These are phyloP conservation scores for Sarcophaga bullata DNA, from an alignment of 1,140 invertebrate genomes.

Conservation along the genomic window DNA sequence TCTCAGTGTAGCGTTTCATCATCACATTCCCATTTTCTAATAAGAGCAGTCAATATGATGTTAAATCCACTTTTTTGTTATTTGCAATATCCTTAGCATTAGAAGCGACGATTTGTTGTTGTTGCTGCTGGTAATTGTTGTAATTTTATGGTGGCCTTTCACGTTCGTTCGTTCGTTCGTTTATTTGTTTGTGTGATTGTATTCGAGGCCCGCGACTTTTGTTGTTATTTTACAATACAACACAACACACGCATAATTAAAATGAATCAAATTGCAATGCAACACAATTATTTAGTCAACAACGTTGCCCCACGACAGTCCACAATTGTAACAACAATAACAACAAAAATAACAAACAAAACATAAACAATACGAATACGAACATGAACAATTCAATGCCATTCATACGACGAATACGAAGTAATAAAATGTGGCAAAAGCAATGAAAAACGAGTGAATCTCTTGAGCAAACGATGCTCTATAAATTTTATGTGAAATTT, in stretches of 20 bases:
- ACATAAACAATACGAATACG: no score
- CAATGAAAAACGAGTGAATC: no score
- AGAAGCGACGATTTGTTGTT: neutral
- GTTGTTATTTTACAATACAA: neutral
- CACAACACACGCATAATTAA: slow-evolving; percentile 43
- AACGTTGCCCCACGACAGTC: neutral
- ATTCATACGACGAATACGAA: no score
- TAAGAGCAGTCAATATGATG: slow-evolving; percentile 37
- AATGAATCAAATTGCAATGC: slow-evolving; percentile 43
- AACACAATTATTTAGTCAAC: slow-evolving; percentile 10
- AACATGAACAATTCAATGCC: no score
- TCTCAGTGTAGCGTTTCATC: neutral
- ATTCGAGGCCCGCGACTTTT: no score
- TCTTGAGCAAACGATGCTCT: no score
- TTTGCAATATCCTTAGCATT: neutral
- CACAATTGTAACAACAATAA: neutral
- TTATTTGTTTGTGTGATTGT: no score
- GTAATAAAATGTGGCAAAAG: no score
- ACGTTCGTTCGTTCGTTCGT: neutral
- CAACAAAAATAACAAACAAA: neutral
- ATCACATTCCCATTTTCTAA: neutral
- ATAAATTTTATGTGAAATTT: no score
- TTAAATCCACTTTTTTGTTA: slow-evolving; percentile 23
- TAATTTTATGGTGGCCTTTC: slow-evolving; percentile 18
- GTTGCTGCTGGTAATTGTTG: no score